These are phyloP conservation scores for Octomys mimax DNA, from an alignment of 2,797 vertebrate species.

Conservation along the genomic window DNA sequence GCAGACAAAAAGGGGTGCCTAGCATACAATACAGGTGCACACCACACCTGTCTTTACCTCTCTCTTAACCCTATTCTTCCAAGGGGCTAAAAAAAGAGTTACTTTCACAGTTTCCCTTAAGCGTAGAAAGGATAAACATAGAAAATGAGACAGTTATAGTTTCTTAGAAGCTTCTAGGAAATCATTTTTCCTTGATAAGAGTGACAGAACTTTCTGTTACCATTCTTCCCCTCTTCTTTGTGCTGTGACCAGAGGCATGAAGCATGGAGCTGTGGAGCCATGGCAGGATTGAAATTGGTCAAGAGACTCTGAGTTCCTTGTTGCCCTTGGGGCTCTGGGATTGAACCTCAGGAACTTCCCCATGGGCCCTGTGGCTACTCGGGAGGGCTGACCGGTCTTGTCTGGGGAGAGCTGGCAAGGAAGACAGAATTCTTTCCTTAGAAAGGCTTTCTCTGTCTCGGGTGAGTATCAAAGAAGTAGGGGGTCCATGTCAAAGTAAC, in stretches of 20 bases:
- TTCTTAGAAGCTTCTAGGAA: background rate
- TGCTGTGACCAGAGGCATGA: background rate
- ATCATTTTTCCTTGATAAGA: background rate
- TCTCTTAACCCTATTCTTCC: background rate
- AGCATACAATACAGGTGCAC: background rate
- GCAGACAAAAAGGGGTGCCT: background rate
- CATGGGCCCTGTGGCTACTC: accelerated
- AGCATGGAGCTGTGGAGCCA: background rate
- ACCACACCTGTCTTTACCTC: background rate
- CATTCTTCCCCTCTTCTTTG: background rate
- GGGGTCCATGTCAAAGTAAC: background rate
- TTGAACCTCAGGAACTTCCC: background rate
- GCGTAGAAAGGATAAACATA: background rate
- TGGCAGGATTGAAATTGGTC: background rate
- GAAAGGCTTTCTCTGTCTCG: background rate
- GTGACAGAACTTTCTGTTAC: background rate
- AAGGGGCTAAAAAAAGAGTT: background rate
- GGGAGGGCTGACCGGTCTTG: background rate
- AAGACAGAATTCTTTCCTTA: background rate
- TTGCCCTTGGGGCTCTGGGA: background rate
- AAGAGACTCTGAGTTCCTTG: background rate
- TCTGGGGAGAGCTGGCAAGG: background rate
- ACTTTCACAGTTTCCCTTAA: background rate
- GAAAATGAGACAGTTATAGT: background rate
- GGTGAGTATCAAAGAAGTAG: background rate